Percentiles rank a stretch among this genome's conserved stretches.
phyloP scores from a whole-genome alignment of 1,140 invertebrate species.

The Diorhabda carinulata region DNA sequence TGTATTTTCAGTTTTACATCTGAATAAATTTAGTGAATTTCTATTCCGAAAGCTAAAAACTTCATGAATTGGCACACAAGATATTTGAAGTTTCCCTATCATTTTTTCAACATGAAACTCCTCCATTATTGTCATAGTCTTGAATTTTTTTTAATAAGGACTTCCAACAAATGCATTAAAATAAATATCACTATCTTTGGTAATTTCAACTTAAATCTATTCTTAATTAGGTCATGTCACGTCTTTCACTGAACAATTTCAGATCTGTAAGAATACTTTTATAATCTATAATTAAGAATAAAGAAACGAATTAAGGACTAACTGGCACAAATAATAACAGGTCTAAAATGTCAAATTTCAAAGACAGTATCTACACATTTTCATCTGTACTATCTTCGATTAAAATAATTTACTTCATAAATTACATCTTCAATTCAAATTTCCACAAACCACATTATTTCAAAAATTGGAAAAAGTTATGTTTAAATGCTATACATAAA shows the following conservation, averaged over 20 bases:
- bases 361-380: too few species aligned
- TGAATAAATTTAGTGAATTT: too few species aligned
- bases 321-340: not conserved
- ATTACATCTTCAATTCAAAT: too few species aligned
- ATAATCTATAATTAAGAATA: not conserved
- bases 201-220: constrained; percentile 21
- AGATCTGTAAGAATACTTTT: constrained; percentile 18
- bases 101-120: not conserved
- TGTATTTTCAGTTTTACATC: too few species aligned
- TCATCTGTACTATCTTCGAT: too few species aligned
- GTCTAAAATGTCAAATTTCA: not conserved
- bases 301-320: not conserved
- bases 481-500: too few species aligned
- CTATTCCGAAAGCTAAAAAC: too few species aligned
- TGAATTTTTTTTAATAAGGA: constrained; percentile 6
- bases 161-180: constrained; percentile 18
- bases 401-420: too few species aligned
- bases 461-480: too few species aligned
- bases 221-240: constrained; percentile 15
- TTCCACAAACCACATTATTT: too few species aligned
- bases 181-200: constrained; percentile 24
- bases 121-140: too few species aligned
- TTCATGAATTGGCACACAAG: too few species aligned
- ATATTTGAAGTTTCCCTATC: constrained; percentile 1
- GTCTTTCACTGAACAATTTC: constrained; percentile 14